Conservation (phyloP, 2,888 invertebrate genomes). For the Amblyjoppa proteus region DNA sequence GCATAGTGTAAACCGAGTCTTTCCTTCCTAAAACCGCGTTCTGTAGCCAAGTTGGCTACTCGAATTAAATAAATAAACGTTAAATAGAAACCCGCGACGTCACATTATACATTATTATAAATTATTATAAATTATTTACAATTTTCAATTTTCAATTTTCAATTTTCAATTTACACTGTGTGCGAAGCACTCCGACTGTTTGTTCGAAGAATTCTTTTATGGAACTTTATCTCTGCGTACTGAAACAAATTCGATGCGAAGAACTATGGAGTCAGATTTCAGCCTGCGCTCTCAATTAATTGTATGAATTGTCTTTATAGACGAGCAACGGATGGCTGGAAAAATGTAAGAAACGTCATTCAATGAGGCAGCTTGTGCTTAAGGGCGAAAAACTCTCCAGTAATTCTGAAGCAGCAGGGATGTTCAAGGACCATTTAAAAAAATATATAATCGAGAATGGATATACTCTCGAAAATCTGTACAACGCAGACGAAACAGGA, state of each 20-base stretch:
- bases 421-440: conserved; percentile 48
- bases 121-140: neutral
- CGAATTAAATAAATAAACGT: too few relatives aligned
- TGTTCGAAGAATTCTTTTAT: neutral
- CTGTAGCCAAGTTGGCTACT: too few relatives aligned
- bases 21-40: too few relatives aligned
- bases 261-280: neutral
- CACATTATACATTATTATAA: too few relatives aligned
- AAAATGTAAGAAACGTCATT: conserved; percentile 53
- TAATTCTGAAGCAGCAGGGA: conserved; percentile 44
- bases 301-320: conserved; percentile 54
- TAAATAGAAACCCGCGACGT: too few relatives aligned
- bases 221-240: neutral
- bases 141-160: neutral
- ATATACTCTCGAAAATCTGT: conserved; percentile 63
- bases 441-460: conserved; percentile 43
- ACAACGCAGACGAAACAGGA: conserved; percentile 74
- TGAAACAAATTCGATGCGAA: neutral
- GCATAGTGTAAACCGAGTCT: too few relatives aligned
- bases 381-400: conserved; percentile 68
- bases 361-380: conserved; percentile 40
- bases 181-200: neutral
- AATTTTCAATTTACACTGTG: neutral
- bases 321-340: conserved; percentile 40
- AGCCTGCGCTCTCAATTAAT: neutral